Conservation (phyloP, 2,888 invertebrate species). For the Sphaerophoria taeniata region DNA sequence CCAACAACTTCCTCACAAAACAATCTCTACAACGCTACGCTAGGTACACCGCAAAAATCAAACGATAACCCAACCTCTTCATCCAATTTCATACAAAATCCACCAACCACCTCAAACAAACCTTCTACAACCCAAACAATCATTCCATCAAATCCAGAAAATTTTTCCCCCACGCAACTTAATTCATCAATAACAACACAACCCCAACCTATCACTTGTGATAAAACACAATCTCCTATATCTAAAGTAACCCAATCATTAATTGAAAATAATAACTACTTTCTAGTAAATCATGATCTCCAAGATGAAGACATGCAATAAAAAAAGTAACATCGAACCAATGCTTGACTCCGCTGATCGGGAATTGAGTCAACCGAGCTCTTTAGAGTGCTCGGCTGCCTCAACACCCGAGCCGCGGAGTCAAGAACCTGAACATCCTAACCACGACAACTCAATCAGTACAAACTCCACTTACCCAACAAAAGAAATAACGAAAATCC, state of each 20-base stretch:
- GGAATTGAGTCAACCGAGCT: background rate
- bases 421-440: background rate
- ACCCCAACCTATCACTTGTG: background rate
- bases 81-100: no score
- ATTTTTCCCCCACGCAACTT: background rate
- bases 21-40: no score
- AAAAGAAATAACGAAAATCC: background rate
- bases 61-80: no score
- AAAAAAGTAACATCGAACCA: background rate
- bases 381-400: background rate
- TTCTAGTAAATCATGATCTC: background rate
- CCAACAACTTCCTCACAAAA: no score
- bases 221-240: background rate
- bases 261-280: background rate
- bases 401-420: background rate
- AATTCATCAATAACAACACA: no score
- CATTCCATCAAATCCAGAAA: background rate
- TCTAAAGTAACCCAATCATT: conserved; percentile 3
- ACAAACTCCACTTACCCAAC: background rate
- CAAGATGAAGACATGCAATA: conserved; percentile 1
- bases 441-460: background rate
- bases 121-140: background rate
- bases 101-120: background rate
- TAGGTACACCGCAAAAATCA: no score
- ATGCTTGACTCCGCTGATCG: background rate